A percentile compares a stretch with the other conserved stretches of the same genome.
Conservation (phyloP, 2,888 invertebrate genomes). For the Tinea semifulvella region DNA sequence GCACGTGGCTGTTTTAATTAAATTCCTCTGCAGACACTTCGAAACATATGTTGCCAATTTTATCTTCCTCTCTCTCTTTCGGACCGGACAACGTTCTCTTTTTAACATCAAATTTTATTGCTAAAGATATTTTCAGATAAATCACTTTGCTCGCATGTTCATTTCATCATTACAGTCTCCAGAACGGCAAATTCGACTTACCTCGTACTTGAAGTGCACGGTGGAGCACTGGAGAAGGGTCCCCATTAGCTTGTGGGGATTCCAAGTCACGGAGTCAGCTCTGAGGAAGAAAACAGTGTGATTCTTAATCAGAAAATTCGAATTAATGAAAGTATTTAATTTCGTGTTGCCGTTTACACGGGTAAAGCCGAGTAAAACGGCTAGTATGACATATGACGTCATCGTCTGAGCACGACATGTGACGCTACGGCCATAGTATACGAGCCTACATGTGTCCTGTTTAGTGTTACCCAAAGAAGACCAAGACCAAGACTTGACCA, state of each 20-base stretch:
- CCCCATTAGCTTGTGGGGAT: constrained; percentile 99
- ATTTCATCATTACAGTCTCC: neutral
- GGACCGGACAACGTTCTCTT: neutral
- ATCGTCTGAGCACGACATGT: no score
- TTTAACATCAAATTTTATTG: constrained; percentile 3
- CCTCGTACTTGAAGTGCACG: constrained; percentile 95
- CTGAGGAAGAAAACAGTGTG: no score
- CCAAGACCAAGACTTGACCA: no score
- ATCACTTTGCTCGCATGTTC: neutral
- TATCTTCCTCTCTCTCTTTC: constrained; percentile 16
- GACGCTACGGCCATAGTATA: no score
- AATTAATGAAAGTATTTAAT: no score
- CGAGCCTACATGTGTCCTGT: no score
- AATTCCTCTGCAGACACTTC: constrained; percentile 62
- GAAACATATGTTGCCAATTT: constrained; percentile 61
- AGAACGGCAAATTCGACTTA: constrained; percentile 37
- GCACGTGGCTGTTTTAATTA: constrained; percentile 60
- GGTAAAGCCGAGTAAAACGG: no score
- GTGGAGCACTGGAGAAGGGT: constrained; percentile 96
- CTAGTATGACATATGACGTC: no score
- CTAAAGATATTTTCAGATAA: neutral
- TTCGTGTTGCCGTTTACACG: no score
- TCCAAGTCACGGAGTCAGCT: constrained; percentile 97
- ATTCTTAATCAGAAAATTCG: no score
- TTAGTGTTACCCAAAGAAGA: no score